phyloP scores from a whole-genome alignment of 2,888 invertebrate genomes.

The Phyllotreta striolata region DNA sequence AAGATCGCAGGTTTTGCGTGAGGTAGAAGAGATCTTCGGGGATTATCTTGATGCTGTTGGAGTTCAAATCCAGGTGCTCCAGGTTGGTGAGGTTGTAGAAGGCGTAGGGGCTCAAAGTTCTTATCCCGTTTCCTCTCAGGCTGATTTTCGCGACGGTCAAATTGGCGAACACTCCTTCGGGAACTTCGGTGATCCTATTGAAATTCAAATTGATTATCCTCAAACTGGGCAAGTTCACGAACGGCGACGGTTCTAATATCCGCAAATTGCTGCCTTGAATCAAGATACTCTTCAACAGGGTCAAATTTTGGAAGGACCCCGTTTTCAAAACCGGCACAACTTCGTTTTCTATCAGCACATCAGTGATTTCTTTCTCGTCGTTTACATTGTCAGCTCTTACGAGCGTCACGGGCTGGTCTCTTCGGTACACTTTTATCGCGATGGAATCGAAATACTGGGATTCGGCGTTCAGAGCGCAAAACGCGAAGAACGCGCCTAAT shows the following conservation, averaged over 20 bases:
- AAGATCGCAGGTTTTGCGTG: slow-evolving; percentile 39
- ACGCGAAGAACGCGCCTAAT: slow-evolving; percentile 4
- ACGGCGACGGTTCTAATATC: slow-evolving; percentile 39
- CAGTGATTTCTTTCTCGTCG: slow-evolving; percentile 40
- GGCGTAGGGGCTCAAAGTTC: slow-evolving; percentile 35
- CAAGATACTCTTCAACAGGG: slow-evolving; percentile 38
- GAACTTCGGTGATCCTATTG: slow-evolving; percentile 12
- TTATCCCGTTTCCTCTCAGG: slow-evolving; percentile 43
- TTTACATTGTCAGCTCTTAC: slow-evolving; percentile 40
- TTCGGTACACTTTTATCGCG: slow-evolving; percentile 36
- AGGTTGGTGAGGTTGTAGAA: slow-evolving; percentile 45
- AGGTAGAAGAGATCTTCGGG: slow-evolving; percentile 40
- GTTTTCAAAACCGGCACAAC: slow-evolving; percentile 40
- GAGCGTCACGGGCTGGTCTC: slow-evolving; percentile 30
- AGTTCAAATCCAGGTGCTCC: slow-evolving; percentile 45
- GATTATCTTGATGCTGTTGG: slow-evolving; percentile 42
- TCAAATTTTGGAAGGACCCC: slow-evolving; percentile 42
- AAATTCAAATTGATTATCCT: slow-evolving; percentile 39
- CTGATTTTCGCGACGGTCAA: slow-evolving; percentile 41
- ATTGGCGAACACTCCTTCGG: slow-evolving; percentile 41
- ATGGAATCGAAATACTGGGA: slow-evolving; percentile 32
- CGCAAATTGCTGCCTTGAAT: slow-evolving; percentile 35
- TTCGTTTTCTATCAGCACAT: slow-evolving; percentile 45
- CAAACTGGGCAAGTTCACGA: slow-evolving; percentile 41
- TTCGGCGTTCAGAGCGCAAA: slow-evolving; percentile 4